These are phyloP conservation scores for Salpingus planirostris DNA, from an alignment of 2,888 invertebrate genomes.

Conservation along the genomic window DNA sequence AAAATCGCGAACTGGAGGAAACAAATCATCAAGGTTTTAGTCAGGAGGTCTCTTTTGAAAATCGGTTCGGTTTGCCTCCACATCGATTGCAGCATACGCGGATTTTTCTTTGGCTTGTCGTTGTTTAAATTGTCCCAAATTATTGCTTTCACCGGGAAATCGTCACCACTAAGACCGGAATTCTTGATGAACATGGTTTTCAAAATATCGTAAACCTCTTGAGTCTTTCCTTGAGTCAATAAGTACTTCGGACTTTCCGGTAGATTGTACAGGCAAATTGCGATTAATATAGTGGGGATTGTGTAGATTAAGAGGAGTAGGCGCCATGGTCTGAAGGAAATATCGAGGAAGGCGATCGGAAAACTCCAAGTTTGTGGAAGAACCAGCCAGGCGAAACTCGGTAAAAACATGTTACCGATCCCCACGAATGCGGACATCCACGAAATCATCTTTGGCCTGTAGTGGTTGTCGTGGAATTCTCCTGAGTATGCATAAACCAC, in stretches of 20 bases:
- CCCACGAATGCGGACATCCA: constrained; percentile 40
- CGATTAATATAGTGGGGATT: constrained; percentile 33
- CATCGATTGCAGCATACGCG: constrained; percentile 27
- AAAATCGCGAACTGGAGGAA: constrained; percentile 40
- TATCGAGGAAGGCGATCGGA: constrained; percentile 42
- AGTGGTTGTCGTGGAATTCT: constrained; percentile 44
- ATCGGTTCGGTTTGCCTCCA: constrained; percentile 39
- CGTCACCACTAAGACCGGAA: constrained; percentile 28
- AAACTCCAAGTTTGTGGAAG: constrained; percentile 36
- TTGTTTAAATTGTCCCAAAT: constrained; percentile 27
- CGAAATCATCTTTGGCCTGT: constrained; percentile 41
- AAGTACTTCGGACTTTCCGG: constrained; percentile 42
- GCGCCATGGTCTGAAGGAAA: constrained; percentile 36
- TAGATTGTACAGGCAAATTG: constrained; percentile 26
- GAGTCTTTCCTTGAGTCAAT: constrained; percentile 29
- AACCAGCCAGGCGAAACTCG: constrained; percentile 37
- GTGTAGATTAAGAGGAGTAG: constrained; percentile 35
- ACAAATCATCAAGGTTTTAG: constrained; percentile 37
- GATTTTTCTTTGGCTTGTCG: constrained; percentile 15
- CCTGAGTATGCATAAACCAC: constrained; percentile 46
- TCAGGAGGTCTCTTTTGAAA: constrained; percentile 29
- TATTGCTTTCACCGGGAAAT: constrained; percentile 32
- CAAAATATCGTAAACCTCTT: constrained; percentile 33
- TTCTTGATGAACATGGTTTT: constrained; percentile 34
- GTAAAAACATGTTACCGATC: constrained; percentile 35